These are phyloP conservation scores for Orthosia incerta DNA, from an alignment of 2,888 invertebrate genomes.

Conservation along the genomic window DNA sequence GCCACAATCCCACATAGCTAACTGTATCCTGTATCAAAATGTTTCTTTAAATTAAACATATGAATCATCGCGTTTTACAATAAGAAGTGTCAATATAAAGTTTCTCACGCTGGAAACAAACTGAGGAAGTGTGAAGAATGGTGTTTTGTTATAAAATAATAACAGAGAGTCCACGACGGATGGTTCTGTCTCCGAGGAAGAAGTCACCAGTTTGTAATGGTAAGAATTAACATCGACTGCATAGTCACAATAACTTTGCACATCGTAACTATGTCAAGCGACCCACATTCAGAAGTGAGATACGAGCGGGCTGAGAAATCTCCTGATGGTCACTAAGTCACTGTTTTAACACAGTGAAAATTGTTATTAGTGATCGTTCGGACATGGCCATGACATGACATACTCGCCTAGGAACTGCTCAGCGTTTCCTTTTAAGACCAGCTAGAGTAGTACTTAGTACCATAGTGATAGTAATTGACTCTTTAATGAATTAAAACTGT, in stretches of 20 bases:
- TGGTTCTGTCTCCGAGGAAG: slow-evolving; percentile 78
- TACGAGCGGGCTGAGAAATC: too few species aligned
- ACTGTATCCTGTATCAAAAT: slow-evolving; percentile 17
- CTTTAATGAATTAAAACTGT: too few species aligned
- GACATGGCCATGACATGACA: too few species aligned
- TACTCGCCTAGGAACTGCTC: too few species aligned
- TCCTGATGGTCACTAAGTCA: too few species aligned
- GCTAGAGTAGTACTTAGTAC: too few species aligned
- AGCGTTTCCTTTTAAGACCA: too few species aligned
- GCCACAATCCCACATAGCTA: not conserved
- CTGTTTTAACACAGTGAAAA: too few species aligned
- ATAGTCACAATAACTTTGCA: too few species aligned
- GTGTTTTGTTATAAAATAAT: slow-evolving; percentile 89
- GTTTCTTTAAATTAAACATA: not conserved
- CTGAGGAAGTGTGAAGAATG: slow-evolving; percentile 77
- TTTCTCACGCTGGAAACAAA: slow-evolving; percentile 68
- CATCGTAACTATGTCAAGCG: not conserved
- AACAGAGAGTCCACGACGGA: slow-evolving; percentile 82
- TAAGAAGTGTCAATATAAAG: slow-evolving; percentile 41
- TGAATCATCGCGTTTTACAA: slow-evolving; percentile 16
- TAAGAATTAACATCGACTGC: slow-evolving; percentile 51
- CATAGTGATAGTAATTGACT: too few species aligned
- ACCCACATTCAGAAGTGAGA: too few species aligned
- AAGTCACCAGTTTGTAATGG: slow-evolving; percentile 69
- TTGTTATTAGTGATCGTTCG: too few species aligned